Evolutionary conservation across 2,113 vertebrate genomes (phyloP).

Genomic region (Amia ocellicauda): DNA sequence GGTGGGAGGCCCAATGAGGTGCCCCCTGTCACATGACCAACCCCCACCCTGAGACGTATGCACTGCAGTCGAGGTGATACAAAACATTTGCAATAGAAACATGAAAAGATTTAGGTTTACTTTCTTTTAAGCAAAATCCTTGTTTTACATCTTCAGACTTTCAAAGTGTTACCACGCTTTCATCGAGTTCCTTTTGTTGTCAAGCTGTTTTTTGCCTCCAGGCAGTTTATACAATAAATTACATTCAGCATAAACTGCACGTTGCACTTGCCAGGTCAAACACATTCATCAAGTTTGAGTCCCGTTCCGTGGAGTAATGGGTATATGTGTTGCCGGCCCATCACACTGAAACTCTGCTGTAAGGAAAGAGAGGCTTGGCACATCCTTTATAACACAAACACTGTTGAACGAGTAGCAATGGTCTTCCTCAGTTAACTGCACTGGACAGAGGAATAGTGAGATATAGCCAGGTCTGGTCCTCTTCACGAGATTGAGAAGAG

Average conservation of each 20-base stretch:
- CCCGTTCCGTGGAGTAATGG: conserved; percentile 65
- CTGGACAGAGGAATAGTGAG: conserved; percentile 56
- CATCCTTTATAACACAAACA: conserved; percentile 59
- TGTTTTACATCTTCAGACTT: conserved; percentile 10
- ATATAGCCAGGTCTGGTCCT: conserved; percentile 27
- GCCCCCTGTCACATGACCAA: too few relatives aligned
- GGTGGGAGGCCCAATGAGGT: too few relatives aligned
- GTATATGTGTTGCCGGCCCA: conserved; percentile 48
- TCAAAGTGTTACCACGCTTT: conserved; percentile 33
- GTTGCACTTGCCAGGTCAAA: conserved; percentile 55
- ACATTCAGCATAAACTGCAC: conserved; percentile 59
- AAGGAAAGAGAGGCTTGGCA: conserved; percentile 67
- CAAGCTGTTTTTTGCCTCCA: conserved; percentile 47
- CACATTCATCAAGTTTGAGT: conserved; percentile 69
- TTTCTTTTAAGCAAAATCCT: conserved; percentile 60
- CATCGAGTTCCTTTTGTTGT: too few relatives aligned
- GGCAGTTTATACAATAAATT: conserved; percentile 57
- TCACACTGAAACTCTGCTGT: conserved; percentile 59
- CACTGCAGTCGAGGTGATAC: too few relatives aligned
- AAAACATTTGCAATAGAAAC: too few relatives aligned
- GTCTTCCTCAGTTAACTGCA: conserved; percentile 51
- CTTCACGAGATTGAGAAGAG: conserved; percentile 33
- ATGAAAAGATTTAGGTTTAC: too few relatives aligned
- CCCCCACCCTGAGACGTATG: too few relatives aligned
- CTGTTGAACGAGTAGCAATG: conserved; percentile 49